Conservation (phyloP, 2,113 vertebrate genomes). For the Podarcis cretensis region DNA sequence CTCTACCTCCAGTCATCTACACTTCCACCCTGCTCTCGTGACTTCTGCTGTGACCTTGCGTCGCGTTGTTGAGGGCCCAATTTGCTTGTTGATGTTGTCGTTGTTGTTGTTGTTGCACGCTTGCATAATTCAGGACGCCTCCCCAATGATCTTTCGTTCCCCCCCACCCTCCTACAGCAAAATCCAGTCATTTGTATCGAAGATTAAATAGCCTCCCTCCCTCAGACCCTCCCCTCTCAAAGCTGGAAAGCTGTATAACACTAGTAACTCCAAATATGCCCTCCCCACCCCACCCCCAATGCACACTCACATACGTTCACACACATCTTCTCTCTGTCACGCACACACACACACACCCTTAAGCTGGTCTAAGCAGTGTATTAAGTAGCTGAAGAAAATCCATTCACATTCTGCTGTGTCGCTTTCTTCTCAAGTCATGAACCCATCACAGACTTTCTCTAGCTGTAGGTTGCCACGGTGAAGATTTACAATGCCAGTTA, state of each 20-base stretch:
- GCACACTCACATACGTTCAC: constrained; percentile 49
- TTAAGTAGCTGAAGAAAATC: constrained; percentile 90
- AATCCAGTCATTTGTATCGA: constrained; percentile 92
- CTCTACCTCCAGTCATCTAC: constrained; percentile 88
- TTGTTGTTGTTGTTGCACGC: constrained; percentile 87
- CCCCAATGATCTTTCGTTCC: constrained; percentile 70
- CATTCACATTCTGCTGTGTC: constrained; percentile 85
- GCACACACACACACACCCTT: constrained; percentile 73
- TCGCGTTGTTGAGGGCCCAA: constrained; percentile 85
- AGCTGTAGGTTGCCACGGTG: constrained; percentile 91
- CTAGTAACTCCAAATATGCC: constrained; percentile 86
- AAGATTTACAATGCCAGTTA: constrained; percentile 93
- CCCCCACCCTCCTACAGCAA: constrained; percentile 73
- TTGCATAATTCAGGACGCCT: constrained; percentile 91
- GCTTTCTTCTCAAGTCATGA: constrained; percentile 88
- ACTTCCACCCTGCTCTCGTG: constrained; percentile 78
- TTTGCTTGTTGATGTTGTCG: constrained; percentile 93
- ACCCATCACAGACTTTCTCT: constrained; percentile 88
- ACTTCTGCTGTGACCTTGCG: constrained; percentile 95
- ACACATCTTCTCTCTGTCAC: constrained; percentile 19
- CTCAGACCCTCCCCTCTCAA: constrained; percentile 61
- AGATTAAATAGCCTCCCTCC: constrained; percentile 89
- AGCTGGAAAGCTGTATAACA: constrained; percentile 84
- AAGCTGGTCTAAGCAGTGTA: constrained; percentile 94
- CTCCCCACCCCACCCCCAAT: constrained; percentile 58